Conservation (phyloP, 2,113 vertebrate species). For the Fulica atra region DNA sequence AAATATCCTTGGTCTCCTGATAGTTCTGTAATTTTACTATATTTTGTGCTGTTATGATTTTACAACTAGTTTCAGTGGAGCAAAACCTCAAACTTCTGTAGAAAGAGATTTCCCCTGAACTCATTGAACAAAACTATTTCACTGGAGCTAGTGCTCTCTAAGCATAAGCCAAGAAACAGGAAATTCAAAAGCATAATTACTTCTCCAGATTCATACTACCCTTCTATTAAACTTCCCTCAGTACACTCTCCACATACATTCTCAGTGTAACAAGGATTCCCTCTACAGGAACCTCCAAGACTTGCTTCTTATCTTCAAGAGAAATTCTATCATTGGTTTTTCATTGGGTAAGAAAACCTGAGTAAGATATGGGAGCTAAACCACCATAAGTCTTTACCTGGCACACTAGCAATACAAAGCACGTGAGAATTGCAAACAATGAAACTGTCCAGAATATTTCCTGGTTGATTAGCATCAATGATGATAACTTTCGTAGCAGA, state of each 20-base stretch:
- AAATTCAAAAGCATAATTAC: neutral
- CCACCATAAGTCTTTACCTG: conserved; percentile 77
- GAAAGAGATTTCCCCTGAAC: neutral
- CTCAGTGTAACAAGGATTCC: neutral
- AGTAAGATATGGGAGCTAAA: neutral
- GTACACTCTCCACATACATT: neutral
- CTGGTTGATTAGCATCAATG: conserved; percentile 94
- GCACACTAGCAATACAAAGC: conserved; percentile 93
- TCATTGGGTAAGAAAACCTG: neutral
- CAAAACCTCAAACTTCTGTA: neutral
- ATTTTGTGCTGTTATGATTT: neutral
- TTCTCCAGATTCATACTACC: neutral
- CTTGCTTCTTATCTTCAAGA: neutral
- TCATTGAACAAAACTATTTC: neutral
- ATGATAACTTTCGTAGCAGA: conserved; percentile 92
- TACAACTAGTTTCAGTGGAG: neutral
- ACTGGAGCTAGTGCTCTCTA: neutral
- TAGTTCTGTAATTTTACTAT: neutral
- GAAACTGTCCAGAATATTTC: conserved; percentile 94
- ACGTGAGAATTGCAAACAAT: conserved; percentile 93
- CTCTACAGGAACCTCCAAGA: neutral
- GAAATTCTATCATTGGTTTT: neutral
- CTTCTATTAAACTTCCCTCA: neutral
- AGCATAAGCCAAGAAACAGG: neutral
- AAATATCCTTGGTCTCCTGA: neutral